Base-by-base conservation (phyloP, 1,140 invertebrate genomes). In the Himalopsyche phryganea region DNA sequence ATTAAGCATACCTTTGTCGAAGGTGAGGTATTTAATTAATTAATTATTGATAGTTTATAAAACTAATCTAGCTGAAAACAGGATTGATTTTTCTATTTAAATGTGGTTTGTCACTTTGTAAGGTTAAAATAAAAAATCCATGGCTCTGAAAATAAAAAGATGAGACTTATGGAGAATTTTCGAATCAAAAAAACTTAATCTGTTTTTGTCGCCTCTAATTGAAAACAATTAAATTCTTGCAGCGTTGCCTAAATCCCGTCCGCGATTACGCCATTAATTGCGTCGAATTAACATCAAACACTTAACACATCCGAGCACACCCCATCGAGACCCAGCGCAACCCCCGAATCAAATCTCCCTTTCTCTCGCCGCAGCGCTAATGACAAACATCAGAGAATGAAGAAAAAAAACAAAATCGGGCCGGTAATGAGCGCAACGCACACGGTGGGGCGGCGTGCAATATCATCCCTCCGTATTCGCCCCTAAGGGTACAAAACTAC, bases 391-490 rank as follows among this genome's bases (percentile, higher is more conserved):
- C 46, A 23, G 35, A 19, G 18, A 20, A 14, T 33, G 49, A 48
- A 49, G 46, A n/a, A 32, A 48, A 35, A 28, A 40, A 28, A 15
- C 23, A 23, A 32, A 41, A 33, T 60, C 46, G 23, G 9, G 32
- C 10, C 7, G 11, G 52, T 55, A 47, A 47, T 47, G 45, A 55
- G 52, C 52, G 42, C 36, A n/a, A 5, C 38, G n/a, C n/a, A n/a
- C 11, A 15, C 15, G n/a, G n/a, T 15, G 66, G 67, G 68, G 69
- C 36, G 42, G 33, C 50, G 60, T 41, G 67, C 70, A 72, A 78
- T 69, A 71, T 72, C 75, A 76, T 78, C 75, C 75, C 78, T 79
- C 80, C 81, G 78, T 77, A 77, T 80, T 79, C 71, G 80, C 80
- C 11, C 38, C 15, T n/a, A 15, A 46, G 52, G 52, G 52, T 55